A percentile compares a stretch with the other conserved stretches of the same genome.
These are phyloP conservation scores for Erythrolamprus reginae DNA, from an alignment of 2,113 vertebrate species.

Conservation along the genomic window DNA sequence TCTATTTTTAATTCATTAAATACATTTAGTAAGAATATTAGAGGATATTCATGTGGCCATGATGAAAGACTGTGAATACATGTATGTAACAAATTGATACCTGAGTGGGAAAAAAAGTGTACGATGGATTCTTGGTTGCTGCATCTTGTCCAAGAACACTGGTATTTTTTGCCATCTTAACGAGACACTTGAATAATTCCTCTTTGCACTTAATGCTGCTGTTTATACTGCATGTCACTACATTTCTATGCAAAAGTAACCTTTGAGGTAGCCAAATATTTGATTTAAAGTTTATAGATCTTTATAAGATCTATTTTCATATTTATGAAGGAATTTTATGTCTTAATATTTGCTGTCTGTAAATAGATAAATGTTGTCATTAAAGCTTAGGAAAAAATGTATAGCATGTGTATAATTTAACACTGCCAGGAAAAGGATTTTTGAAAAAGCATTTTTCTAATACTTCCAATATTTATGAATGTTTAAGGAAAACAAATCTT, in stretches of 20 bases:
- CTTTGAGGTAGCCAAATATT: conserved; percentile 70
- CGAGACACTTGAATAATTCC: conserved; percentile 80
- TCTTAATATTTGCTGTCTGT: conserved; percentile 85
- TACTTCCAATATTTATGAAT: conserved; percentile 68
- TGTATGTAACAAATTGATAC: conserved; percentile 41
- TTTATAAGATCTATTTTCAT: conserved; percentile 85
- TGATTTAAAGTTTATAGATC: conserved; percentile 72
- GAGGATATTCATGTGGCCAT: conserved; percentile 58
- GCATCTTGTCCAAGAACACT: conserved; percentile 48
- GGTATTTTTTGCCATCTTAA: conserved; percentile 73
- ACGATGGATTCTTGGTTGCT: conserved; percentile 18
- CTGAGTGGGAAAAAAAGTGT: conserved; percentile 40
- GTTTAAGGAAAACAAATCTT: conserved; percentile 62
- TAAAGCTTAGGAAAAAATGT: conserved; percentile 68
- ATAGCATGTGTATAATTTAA: conserved; percentile 67
- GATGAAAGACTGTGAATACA: conserved; percentile 40
- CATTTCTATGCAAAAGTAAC: conserved; percentile 90
- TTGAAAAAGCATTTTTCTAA: conserved; percentile 65
- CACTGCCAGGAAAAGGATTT: conserved; percentile 60
- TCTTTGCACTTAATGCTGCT: conserved; percentile 77
- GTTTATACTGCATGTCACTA: conserved; percentile 79
- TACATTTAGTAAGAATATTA: conserved; percentile 50
- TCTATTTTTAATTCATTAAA: conserved; percentile 53
- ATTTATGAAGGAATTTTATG: conserved; percentile 87
- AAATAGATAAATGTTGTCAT: conserved; percentile 75